Percentiles rank a stretch among this genome's conserved stretches.
These are phyloP conservation scores for Gorsachius magnificus DNA, from an alignment of 2,797 vertebrate genomes.

Conservation along the genomic window DNA sequence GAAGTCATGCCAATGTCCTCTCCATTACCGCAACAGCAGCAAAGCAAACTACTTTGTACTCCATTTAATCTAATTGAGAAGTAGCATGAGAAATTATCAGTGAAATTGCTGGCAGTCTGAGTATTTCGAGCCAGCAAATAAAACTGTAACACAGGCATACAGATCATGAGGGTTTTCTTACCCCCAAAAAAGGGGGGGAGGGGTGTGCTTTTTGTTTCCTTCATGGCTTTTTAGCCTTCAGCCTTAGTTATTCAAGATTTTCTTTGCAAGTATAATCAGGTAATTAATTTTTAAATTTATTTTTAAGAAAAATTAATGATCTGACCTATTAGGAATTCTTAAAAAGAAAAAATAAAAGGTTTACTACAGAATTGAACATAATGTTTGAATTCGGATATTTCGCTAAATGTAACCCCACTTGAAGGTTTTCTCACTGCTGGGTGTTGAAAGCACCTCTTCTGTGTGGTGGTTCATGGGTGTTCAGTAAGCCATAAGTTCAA, in stretches of 20 bases:
- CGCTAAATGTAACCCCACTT: background rate
- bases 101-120: background rate
- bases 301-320: background rate
- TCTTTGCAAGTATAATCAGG: background rate
- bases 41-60: background rate
- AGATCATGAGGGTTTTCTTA: background rate
- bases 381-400: background rate
- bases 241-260: background rate
- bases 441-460: background rate
- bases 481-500: background rate
- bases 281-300: background rate
- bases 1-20: background rate
- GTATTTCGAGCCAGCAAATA: background rate
- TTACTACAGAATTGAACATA: background rate
- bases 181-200: fast-evolving
- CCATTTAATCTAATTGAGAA: background rate
- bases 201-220: background rate
- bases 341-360: background rate
- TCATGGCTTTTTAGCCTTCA: background rate
- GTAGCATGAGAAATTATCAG: background rate
- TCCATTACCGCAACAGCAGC: background rate
- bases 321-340: background rate
- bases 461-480: fast-evolving
- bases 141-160: background rate
- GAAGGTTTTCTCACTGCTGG: background rate